Base-by-base conservation (phyloP, 2,797 vertebrate species). In the Bradypodion ventrale region DNA sequence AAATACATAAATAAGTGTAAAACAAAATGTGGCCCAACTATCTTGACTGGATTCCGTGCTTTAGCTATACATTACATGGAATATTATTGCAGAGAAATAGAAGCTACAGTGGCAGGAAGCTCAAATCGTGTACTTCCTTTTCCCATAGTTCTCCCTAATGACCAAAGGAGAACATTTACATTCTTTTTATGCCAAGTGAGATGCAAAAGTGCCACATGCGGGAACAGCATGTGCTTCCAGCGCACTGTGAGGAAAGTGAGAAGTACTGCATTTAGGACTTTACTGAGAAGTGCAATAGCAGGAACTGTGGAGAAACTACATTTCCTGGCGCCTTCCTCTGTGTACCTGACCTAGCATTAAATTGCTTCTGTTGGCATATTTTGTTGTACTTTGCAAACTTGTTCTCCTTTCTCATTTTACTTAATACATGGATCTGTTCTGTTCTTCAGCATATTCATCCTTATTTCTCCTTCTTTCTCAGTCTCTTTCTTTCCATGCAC, bases 381-480 rank as follows among this genome's bases (percentile, higher is more conserved):
- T 65, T 73, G 60, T 59, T 80, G 23, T 75, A 42, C 27, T 59
- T 44, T 76, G 74, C 63, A 76, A 75, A 42, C 52, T 13, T 42
- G 44, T 83, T 66, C 19, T 60, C 52, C 37, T 83, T 76, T 83
- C 32, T 72, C 29, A 44, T 52, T 65, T 83, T 83, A 52, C 66
- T 66, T 66, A 68, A 68, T 83, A 46, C 42, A 56, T 75, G 15
- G 19, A 66, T 42, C 62, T 76, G 6, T 16, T 76, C 35, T 27
- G 35, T 59, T 56, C 35, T 65, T 76, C 7, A 68, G 62, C 15
- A 76, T 19, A 63, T 7, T 19, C 19, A 4, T 56, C 52, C 52
- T 56, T 56, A 60, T 40, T 77, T 77, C 29, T 40, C 52, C 25
- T 76, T 76, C 19, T 25, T 49, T 25, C 49, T 21, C 21, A 4